phyloP scores from a whole-genome alignment of 2,888 invertebrate genomes.

The Oxycera nigricornis region DNA sequence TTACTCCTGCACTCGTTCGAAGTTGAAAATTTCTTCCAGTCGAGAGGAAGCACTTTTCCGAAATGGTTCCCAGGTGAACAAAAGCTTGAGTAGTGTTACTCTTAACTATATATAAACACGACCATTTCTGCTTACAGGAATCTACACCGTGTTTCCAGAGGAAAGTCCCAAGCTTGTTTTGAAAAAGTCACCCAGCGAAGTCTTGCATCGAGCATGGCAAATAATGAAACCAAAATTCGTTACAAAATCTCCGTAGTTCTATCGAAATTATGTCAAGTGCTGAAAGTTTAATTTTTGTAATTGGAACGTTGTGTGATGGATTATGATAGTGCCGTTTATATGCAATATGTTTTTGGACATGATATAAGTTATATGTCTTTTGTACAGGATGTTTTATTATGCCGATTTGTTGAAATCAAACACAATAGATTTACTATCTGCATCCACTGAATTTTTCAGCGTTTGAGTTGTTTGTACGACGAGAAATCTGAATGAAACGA shows the following conservation, averaged over 20 bases:
- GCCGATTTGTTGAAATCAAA: no score
- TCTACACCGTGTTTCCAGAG: slow-evolving; percentile 37
- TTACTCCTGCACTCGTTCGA: slow-evolving; percentile 31
- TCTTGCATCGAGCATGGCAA: slow-evolving; percentile 39
- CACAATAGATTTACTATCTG: no score
- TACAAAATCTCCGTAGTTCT: no score
- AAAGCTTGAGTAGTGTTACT: not conserved
- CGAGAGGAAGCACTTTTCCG: slow-evolving; percentile 38
- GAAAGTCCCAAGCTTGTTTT: slow-evolving; percentile 24
- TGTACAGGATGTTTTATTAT: no score
- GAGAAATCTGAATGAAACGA: no score
- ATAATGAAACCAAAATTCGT: slow-evolving; percentile 37
- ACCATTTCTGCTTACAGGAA: slow-evolving; percentile 25
- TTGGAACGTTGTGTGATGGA: not conserved
- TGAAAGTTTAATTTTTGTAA: not conserved
- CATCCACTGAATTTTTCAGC: no score
- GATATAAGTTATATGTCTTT: no score
- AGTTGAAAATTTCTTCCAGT: slow-evolving; percentile 41
- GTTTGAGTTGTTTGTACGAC: no score
- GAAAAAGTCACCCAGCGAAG: slow-evolving; percentile 40
- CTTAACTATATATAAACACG: not conserved
- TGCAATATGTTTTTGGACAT: not conserved
- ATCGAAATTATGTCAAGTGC: not conserved
- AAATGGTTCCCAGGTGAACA: slow-evolving; percentile 44
- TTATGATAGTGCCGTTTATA: no score